Evolutionary conservation across 2,888 invertebrate species (phyloP).

Genomic region (Agriotes lineatus): DNA sequence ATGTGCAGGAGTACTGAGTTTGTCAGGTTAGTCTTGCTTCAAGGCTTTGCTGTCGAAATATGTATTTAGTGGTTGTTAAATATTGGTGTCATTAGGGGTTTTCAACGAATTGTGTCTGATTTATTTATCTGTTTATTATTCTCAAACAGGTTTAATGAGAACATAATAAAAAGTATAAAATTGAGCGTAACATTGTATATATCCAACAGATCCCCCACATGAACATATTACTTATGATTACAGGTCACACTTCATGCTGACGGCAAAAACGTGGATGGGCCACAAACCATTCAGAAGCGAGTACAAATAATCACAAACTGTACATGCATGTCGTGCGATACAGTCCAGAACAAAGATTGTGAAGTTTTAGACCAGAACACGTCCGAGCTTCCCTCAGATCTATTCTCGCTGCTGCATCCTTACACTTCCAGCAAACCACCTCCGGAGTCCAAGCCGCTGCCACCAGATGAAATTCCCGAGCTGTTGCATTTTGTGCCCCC

Average conservation of each 20-base stretch:
- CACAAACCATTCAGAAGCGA: slow-evolving; percentile 70
- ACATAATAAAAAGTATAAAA: too few relatives aligned
- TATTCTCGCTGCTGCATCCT: slow-evolving; percentile 56
- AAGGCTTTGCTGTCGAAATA: too few relatives aligned
- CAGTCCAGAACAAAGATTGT: slow-evolving; percentile 65
- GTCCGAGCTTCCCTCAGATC: slow-evolving; percentile 63
- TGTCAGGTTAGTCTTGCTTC: too few relatives aligned
- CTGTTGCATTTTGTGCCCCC: slow-evolving; percentile 43
- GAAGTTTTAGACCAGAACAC: slow-evolving; percentile 67
- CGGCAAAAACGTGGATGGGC: slow-evolving; percentile 67
- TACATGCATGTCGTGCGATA: slow-evolving; percentile 73
- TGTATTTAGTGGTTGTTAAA: too few relatives aligned
- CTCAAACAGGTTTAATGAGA: too few relatives aligned
- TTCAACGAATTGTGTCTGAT: too few relatives aligned
- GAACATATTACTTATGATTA: too few relatives aligned
- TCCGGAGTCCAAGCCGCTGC: slow-evolving; percentile 33
- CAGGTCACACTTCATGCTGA: slow-evolving; percentile 73
- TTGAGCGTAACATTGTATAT: too few relatives aligned
- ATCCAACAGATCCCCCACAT: too few relatives aligned
- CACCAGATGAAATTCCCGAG: slow-evolving; percentile 58
- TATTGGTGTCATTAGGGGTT: too few relatives aligned
- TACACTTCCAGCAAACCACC: slow-evolving; percentile 52
- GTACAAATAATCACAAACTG: slow-evolving; percentile 78
- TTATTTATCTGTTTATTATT: too few relatives aligned
- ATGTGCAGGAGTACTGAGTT: too few relatives aligned